Evolutionary conservation across 2,113 vertebrate genomes (phyloP).

Genomic region (Lathamus discolor): DNA sequence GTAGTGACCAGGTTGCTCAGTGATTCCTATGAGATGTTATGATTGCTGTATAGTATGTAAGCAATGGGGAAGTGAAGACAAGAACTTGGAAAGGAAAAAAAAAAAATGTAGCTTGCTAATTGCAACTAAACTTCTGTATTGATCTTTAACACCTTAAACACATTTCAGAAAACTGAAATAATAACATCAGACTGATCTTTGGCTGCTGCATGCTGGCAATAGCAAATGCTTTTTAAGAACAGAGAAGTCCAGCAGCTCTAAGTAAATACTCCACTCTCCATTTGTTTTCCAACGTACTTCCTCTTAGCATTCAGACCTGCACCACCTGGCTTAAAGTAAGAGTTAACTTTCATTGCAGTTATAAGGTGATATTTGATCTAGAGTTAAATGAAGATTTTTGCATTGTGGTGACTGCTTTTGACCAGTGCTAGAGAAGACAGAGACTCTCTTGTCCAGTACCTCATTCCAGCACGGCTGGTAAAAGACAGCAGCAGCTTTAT

Average conservation of each 20-base stretch:
- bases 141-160: not conserved
- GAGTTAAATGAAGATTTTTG: conserved; percentile 49
- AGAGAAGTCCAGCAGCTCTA: not conserved
- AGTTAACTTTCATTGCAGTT: not conserved
- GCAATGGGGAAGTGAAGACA: not conserved
- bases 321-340: not conserved
- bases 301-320: not conserved
- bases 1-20: not conserved
- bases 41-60: not conserved
- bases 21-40: not conserved
- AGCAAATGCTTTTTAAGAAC: not conserved
- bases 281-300: not conserved
- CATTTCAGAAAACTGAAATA: not conserved
- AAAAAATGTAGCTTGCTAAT: not conserved
- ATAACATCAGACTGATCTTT: not conserved
- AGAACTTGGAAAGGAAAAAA: not conserved
- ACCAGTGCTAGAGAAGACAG: not conserved
- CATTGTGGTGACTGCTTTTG: conserved; percentile 27
- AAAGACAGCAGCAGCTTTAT: not conserved
- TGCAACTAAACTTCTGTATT: not conserved
- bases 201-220: not conserved
- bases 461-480: not conserved
- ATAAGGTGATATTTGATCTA: not conserved
- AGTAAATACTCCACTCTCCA: not conserved
- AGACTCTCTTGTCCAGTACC: not conserved